Evolutionary conservation across 2,797 vertebrate genomes (phyloP), one percentile per base, ranked within the genome.

Genomic region (Rhinoraja longicauda): DNA sequence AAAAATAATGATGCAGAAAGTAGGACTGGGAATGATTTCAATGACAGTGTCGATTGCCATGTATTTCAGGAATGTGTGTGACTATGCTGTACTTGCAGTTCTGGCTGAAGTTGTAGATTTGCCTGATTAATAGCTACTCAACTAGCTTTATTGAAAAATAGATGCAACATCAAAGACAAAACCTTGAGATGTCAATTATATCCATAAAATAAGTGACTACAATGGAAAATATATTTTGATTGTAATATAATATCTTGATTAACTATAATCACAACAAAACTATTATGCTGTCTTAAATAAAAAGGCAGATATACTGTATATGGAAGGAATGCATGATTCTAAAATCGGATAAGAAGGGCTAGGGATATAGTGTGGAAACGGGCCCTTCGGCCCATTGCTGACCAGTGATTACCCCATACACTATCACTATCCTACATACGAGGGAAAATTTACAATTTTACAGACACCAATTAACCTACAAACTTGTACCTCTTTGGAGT

Each of bases 41-140:
- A 78, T 39, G 77, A 86, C 81, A 84, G 59, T 19, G 26, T 64
- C 57, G 64, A n/a, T 62, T 88, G 84, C 6, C 9, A 88, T 15
- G 59, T 15, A 88, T 67, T 88, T 32, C 7, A 36, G n/a, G 59
- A 19, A 59, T n/a, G 45, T 84, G 53, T 59, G 59, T 67, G 62
- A 88, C n/a, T 88, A 36, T 36, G 62, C 84, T 88, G 62, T 9
- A 88, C 88, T 67, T 88, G 15, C 59, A 88, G 32, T 67, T 88
- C 32, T 24, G 17, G 59, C 62, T 88, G 59, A 64, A 67, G 12
- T 21, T 88, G n/a, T 62, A 36, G 62, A 67, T 3, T 88, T 64
- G 15, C 59, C 59, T 64, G 21, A 21, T 19, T 67, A 64, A 32
- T 36, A 19, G 59, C 7, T 67, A 32, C 7, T 88, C 84, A 88